Percentiles rank a stretch among this genome's conserved stretches.
phyloP scores from a whole-genome alignment of 2,113 vertebrate genomes.

The Porphyrio hochstetteri region DNA sequence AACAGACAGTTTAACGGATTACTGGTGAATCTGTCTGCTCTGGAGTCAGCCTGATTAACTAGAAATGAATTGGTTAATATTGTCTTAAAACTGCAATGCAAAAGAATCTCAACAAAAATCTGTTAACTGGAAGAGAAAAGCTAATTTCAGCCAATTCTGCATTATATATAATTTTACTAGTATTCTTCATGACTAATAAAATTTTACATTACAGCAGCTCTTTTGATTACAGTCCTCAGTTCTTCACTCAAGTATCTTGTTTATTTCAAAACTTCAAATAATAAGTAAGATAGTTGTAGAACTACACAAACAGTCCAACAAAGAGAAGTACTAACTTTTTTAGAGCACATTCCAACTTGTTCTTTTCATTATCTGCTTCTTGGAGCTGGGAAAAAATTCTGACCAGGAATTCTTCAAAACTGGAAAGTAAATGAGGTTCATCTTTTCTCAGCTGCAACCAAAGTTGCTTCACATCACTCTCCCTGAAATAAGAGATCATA shows the following conservation, averaged over 20 bases:
- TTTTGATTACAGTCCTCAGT: background rate
- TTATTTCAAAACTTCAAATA: background rate
- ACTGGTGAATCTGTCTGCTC: background rate
- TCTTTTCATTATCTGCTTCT: constrained; percentile 88
- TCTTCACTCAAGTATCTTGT: background rate
- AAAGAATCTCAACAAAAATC: background rate
- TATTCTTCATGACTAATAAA: background rate
- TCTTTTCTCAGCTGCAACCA: constrained; percentile 86
- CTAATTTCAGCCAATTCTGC: background rate
- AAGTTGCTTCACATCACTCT: constrained; percentile 81
- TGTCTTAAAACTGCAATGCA: background rate
- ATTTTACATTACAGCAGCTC: background rate
- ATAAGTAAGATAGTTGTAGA: background rate
- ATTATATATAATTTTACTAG: background rate
- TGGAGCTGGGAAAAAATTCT: constrained; percentile 87
- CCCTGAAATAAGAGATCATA: constrained; percentile 66
- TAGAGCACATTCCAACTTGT: constrained; percentile 84
- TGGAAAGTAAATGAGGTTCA: constrained; percentile 85
- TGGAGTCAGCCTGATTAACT: background rate
- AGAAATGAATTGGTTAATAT: background rate
- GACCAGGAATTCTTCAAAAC: constrained; percentile 89
- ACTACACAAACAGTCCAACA: background rate
- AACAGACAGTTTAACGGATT: background rate
- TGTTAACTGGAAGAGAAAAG: background rate
- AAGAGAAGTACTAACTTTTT: constrained; percentile 77